Conservation (phyloP, 2,888 invertebrate genomes). For the Eupeodes latifasciatus region DNA sequence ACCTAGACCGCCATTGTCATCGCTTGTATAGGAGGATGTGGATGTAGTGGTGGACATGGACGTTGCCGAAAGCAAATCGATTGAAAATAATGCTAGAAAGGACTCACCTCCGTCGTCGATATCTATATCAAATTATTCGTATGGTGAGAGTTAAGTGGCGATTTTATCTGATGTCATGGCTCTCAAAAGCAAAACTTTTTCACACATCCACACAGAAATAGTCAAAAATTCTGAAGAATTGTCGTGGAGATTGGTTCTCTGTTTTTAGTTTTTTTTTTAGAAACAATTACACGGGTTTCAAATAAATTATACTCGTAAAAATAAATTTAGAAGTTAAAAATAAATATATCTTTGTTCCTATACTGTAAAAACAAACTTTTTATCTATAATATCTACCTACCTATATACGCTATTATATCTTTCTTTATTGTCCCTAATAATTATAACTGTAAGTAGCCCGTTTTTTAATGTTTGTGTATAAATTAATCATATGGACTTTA, state of each 20-base stretch:
- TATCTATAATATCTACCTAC: neutral
- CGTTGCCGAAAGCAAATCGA: constrained; percentile 64
- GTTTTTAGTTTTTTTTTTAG: constrained; percentile 27
- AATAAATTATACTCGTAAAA: constrained; percentile 60
- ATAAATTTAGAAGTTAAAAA: constrained; percentile 23
- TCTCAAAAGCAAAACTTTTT: constrained; percentile 8
- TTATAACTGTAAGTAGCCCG: neutral
- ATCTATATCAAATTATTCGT: constrained; percentile 46
- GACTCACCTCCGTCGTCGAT: constrained; percentile 45
- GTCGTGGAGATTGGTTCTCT: constrained; percentile 6
- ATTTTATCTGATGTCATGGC: constrained; percentile 15
- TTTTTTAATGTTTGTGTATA: constrained; percentile 18
- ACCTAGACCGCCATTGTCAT: constrained; percentile 84
- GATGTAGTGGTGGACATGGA: constrained; percentile 64
- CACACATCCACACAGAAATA: constrained; percentile 8
- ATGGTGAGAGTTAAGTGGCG: constrained; percentile 62
- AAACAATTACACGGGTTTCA: constrained; percentile 68
- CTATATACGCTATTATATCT: constrained; percentile 21
- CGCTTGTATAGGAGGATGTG: constrained; percentile 83
- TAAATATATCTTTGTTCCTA: constrained; percentile 71
- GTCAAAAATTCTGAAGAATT: constrained; percentile 43
- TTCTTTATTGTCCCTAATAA: constrained; percentile 22
- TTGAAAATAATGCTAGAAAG: constrained; percentile 66
- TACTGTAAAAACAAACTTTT: constrained; percentile 57
- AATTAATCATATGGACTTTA: neutral